Evolutionary conservation across 2,888 invertebrate genomes (phyloP), one percentile per base, ranked within the genome.

Genomic region (Smittia sp.): DNA sequence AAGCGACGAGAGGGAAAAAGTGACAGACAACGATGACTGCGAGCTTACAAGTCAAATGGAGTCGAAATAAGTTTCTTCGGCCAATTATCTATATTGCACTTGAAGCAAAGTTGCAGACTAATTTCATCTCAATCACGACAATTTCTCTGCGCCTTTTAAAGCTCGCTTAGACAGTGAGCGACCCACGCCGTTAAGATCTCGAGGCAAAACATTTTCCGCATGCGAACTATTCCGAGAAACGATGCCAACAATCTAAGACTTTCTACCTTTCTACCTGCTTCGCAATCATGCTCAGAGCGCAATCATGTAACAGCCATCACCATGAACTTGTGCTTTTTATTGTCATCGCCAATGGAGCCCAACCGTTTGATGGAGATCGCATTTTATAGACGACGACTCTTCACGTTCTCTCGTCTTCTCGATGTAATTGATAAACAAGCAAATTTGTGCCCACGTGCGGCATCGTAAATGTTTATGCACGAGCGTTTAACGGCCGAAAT

Each of bases 11-110:
- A 27, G 15, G 18, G 39, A 22, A 66, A 66, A 66, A 66, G 66
- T 66, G 66, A 66, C 39, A 39, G 66, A 66, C 66, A 66, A 38
- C 39, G 38, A 27, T 39, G 20, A 20, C 39, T 39, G 38, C 38
- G 32, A 32, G 9, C 32, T 32, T 3, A 6, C 3, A 32, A 32
- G 32, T 32, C 9, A 32, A 32, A n/a, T n/a, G n/a, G n/a, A n/a
- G n/a, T n/a, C 32, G 9, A 32, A 32, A 32, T 32, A 6, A 32
- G 3, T 32, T 32, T 32, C 32, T 32, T 32, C 9, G 4, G 32
- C 32, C 32, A 32, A 32, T 32, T 32, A 32, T 32, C 32, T 32
- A 6, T 32, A 32, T 6, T 32, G 32, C 32, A 32, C 32, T 32
- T 32, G 32, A 32, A 32, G 32, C 9, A 3, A 32, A 32, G 4